phyloP scores from a whole-genome alignment of 2,888 invertebrate genomes.

The Rugalucina vietnamica region DNA sequence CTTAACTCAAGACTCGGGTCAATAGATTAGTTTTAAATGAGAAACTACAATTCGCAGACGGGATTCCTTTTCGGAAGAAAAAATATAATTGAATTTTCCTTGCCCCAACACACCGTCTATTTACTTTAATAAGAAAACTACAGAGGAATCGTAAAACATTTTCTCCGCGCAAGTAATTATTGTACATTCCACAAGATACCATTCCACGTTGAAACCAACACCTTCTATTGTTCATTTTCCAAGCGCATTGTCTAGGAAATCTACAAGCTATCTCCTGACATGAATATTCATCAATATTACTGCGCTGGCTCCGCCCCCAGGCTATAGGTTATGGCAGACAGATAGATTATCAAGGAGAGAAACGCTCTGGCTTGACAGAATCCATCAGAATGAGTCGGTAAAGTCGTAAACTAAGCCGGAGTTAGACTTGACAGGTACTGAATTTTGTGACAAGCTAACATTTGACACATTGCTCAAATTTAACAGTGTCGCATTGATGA shows the following conservation, averaged over 20 bases:
- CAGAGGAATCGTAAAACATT: constrained; percentile 53
- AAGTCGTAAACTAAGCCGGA: constrained; percentile 64
- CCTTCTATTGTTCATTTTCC: constrained; percentile 14
- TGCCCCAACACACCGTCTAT: constrained; percentile 61
- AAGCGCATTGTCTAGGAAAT: constrained; percentile 10
- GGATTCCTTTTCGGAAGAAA: constrained; percentile 57
- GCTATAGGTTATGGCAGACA: constrained; percentile 60
- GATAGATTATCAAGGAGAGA: constrained; percentile 64
- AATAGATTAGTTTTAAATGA: constrained; percentile 57
- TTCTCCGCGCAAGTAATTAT: constrained; percentile 28
- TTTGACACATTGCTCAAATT: constrained; percentile 67
- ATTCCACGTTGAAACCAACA: constrained; percentile 9
- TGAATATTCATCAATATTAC: constrained; percentile 54
- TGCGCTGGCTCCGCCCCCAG: constrained; percentile 52
- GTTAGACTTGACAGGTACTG: constrained; percentile 62
- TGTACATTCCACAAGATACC: constrained; percentile 12
- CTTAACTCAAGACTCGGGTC: constrained; percentile 10
- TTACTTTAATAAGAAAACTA: constrained; percentile 65
- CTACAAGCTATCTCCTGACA: not conserved
- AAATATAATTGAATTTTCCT: constrained; percentile 64
- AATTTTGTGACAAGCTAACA: constrained; percentile 56
- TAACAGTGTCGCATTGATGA: constrained; percentile 61
- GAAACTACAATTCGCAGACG: constrained; percentile 63
- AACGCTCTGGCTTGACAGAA: constrained; percentile 63
- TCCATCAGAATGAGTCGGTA: constrained; percentile 60